These are phyloP conservation scores for Bemisia tabaci DNA, from an alignment of 1,140 invertebrate species.

Conservation along the genomic window DNA sequence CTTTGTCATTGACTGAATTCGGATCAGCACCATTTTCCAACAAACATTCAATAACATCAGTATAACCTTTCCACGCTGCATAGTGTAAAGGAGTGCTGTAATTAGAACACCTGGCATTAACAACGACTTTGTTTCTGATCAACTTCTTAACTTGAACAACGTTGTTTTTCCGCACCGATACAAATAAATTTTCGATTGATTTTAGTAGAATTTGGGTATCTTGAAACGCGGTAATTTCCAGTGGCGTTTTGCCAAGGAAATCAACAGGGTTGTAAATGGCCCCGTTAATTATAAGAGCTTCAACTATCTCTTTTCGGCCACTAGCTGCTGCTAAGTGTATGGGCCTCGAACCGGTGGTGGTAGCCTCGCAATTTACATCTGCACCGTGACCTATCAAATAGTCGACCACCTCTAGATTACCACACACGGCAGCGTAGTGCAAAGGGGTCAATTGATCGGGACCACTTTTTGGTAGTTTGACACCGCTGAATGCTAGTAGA, in stretches of 20 bases:
- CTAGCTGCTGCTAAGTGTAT: conserved; percentile 49
- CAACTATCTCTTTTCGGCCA: neutral
- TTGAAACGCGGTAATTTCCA: neutral
- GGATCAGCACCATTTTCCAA: neutral
- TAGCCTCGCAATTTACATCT: too few relatives aligned
- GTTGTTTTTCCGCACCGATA: neutral
- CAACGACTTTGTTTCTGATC: conserved; percentile 12
- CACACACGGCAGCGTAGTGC: conserved; percentile 22
- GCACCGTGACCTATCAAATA: conserved; percentile 30
- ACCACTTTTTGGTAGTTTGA: neutral
- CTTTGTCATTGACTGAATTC: conserved; percentile 15
- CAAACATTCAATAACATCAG: neutral
- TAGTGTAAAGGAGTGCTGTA: conserved; percentile 12
- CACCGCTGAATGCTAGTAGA: neutral
- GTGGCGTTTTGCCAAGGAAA: neutral
- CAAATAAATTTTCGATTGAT: neutral
- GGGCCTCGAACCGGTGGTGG: conserved; percentile 79
- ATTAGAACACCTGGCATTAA: conserved; percentile 14
- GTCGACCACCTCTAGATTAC: neutral
- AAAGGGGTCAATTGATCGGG: too few relatives aligned
- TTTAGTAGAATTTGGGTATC: neutral
- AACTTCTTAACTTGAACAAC: neutral
- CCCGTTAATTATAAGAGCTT: neutral
- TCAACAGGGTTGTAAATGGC: neutral
- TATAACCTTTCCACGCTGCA: conserved; percentile 3